phyloP scores from a whole-genome alignment of 2,113 vertebrate genomes.

The Ellobius talpinus region DNA sequence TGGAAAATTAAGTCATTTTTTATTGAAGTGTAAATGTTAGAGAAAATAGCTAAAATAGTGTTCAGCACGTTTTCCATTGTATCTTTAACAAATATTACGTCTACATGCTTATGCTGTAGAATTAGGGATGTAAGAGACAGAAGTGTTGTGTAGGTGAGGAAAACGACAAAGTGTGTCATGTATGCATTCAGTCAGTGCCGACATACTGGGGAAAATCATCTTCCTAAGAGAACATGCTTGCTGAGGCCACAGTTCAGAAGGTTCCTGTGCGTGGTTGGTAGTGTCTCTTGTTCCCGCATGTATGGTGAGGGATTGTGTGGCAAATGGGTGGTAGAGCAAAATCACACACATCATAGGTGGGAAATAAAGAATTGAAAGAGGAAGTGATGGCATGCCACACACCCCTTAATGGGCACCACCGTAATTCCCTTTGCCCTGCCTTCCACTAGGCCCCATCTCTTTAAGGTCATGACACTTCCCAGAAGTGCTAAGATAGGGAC shows the following conservation, averaged over 20 bases:
- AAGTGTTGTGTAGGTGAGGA: not conserved
- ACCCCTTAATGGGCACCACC: not conserved
- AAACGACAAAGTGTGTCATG: not conserved
- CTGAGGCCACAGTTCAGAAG: not conserved
- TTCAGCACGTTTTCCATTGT: not conserved
- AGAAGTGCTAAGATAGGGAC: not conserved
- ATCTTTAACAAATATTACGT: not conserved
- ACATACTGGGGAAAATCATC: not conserved
- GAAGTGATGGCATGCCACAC: not conserved
- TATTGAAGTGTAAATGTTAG: not conserved
- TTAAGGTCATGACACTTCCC: not conserved
- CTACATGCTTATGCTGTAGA: not conserved
- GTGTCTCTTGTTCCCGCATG: not conserved
- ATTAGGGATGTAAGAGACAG: not conserved
- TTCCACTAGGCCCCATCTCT: not conserved
- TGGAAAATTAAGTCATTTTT: not conserved
- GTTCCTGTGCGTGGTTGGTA: not conserved
- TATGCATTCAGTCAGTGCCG: not conserved
- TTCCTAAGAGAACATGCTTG: not conserved
- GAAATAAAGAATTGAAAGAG: not conserved
- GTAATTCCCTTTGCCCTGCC: not conserved
- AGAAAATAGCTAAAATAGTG: not conserved
- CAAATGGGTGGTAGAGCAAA: not conserved
- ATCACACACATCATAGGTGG: not conserved
- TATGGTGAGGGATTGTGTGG: not conserved